Percentiles rank a stretch among this genome's conserved stretches.
phyloP scores from a whole-genome alignment of 2,888 invertebrate species.

The Chrysolina americana region DNA sequence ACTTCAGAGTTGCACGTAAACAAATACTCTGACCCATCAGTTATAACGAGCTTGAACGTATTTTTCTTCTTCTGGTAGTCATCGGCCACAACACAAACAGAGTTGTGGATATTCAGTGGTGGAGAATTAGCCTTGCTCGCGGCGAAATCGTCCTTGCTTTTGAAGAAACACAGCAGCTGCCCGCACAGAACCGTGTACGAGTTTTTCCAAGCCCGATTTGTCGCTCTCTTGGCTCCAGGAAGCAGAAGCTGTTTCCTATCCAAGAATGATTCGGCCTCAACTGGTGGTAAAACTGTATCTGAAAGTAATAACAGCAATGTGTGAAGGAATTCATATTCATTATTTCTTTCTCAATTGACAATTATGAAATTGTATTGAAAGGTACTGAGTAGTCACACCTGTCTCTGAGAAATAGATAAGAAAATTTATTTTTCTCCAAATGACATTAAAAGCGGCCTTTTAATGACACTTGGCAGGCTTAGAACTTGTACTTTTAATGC shows the following conservation, averaged over 20 bases:
- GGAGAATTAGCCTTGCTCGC: slow-evolving; percentile 91
- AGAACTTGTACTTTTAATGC: too few species aligned
- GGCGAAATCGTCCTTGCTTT: slow-evolving; percentile 92
- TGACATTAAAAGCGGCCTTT: too few species aligned
- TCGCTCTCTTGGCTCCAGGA: slow-evolving; percentile 93
- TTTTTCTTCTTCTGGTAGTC: slow-evolving; percentile 97
- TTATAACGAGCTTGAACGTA: slow-evolving; percentile 89
- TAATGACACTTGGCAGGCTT: too few species aligned
- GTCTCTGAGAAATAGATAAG: too few species aligned
- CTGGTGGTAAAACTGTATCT: slow-evolving; percentile 83
- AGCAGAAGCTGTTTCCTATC: slow-evolving; percentile 97
- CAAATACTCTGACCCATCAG: slow-evolving; percentile 94
- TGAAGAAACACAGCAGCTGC: slow-evolving; percentile 97
- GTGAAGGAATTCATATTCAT: too few species aligned
- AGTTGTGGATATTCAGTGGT: slow-evolving; percentile 85
- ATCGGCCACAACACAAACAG: slow-evolving; percentile 87
- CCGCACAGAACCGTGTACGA: slow-evolving; percentile 97
- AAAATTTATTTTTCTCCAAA: too few species aligned
- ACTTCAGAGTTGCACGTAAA: slow-evolving; percentile 83
- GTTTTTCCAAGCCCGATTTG: slow-evolving; percentile 95
- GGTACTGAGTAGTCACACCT: too few species aligned
- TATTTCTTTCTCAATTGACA: too few species aligned
- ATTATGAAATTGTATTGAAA: too few species aligned
- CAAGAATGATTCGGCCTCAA: slow-evolving; percentile 90
- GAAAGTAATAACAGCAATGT: slow-evolving; percentile 59